These are phyloP conservation scores for Mustela nigripes DNA, from an alignment of 2,113 vertebrate species.

Conservation along the genomic window DNA sequence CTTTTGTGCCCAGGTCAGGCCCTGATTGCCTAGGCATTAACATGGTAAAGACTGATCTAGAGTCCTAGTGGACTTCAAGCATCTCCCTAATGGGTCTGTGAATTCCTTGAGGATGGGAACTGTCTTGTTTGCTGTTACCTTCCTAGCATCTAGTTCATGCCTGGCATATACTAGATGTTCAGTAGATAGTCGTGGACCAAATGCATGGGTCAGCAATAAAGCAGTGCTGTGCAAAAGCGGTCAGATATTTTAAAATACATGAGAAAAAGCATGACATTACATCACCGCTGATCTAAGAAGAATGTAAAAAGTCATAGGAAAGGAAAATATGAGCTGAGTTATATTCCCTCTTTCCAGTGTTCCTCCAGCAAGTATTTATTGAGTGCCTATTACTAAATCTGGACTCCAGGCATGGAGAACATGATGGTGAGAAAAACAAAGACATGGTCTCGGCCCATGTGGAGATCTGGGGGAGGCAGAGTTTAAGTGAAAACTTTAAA, in stretches of 20 bases:
- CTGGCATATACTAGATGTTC: neutral
- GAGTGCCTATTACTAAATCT: conserved; percentile 9
- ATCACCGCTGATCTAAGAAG: conserved; percentile 23
- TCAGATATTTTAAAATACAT: conserved; percentile 38
- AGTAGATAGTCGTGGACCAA: neutral
- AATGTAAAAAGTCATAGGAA: conserved; percentile 37
- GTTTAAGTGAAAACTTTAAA: neutral
- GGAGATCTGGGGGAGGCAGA: neutral
- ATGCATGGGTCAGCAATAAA: conserved; percentile 25
- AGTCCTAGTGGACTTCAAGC: neutral
- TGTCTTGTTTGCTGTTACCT: neutral
- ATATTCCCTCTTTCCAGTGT: conserved; percentile 20
- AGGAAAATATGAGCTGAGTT: conserved; percentile 47
- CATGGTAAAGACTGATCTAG: neutral
- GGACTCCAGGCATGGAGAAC: neutral
- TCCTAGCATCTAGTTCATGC: neutral
- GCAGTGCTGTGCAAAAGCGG: conserved; percentile 25
- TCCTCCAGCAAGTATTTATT: neutral
- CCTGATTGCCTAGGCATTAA: neutral
- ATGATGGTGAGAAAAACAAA: conserved; percentile 31
- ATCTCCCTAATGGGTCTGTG: neutral
- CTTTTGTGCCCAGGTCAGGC: neutral
- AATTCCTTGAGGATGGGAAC: neutral
- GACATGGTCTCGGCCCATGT: neutral
- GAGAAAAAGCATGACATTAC: conserved; percentile 17